phyloP scores from a whole-genome alignment of 2,113 vertebrate species.

The Larimichthys polyactis region DNA sequence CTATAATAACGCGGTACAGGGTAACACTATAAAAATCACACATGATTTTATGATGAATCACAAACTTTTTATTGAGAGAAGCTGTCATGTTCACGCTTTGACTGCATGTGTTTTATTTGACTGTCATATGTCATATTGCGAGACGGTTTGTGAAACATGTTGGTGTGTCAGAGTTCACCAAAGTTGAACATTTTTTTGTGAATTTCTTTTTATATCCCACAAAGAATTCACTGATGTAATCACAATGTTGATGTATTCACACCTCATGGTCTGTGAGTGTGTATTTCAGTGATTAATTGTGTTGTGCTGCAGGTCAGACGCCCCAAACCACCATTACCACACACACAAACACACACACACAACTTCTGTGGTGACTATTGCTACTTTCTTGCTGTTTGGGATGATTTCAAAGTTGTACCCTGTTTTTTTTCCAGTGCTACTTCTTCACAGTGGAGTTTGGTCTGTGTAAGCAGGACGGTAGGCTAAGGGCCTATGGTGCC shows the following conservation, averaged over 20 bases:
- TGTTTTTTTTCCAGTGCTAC: conserved; percentile 29
- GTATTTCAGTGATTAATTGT: no score
- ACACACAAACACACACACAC: not conserved
- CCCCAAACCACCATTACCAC: not conserved
- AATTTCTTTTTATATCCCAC: no score
- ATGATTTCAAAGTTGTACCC: not conserved
- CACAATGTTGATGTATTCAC: no score
- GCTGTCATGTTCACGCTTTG: not conserved
- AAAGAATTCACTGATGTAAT: no score
- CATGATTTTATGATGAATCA: no score
- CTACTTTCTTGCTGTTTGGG: not conserved
- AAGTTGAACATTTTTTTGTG: no score
- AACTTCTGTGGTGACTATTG: not conserved
- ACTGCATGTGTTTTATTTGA: not conserved
- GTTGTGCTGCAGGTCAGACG: no score
- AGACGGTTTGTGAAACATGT: no score
- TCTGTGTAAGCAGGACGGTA: conserved; percentile 28
- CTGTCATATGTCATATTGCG: no score
- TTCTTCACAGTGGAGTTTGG: conserved; percentile 48
- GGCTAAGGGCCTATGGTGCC: conserved; percentile 23
- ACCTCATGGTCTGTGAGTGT: no score
- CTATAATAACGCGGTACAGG: not conserved
- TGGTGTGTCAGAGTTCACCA: no score
- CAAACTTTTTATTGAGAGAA: no score
- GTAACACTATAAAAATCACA: not conserved